phyloP scores from a whole-genome alignment of 2,797 vertebrate species.

The Xiphorhynchus erythropygius region DNA sequence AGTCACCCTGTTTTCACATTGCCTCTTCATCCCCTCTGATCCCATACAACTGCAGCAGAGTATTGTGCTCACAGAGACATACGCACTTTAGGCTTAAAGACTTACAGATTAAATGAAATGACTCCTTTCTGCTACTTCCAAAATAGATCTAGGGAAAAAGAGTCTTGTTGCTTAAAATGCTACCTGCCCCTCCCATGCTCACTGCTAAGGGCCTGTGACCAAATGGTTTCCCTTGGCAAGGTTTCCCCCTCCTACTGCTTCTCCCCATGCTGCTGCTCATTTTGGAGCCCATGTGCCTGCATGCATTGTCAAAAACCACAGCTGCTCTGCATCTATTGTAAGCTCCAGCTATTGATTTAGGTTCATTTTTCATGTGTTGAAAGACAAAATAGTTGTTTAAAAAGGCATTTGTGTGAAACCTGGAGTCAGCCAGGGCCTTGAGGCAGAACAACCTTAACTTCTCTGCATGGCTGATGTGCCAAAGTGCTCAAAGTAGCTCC shows the following conservation, averaged over 20 bases:
- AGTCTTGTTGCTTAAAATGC: not conserved
- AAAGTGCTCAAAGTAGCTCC: not conserved
- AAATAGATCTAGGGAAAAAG: not conserved
- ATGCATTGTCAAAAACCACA: not conserved
- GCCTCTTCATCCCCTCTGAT: not conserved
- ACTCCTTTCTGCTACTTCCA: not conserved
- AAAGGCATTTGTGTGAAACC: constrained; percentile 19
- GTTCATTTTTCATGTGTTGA: constrained; percentile 7
- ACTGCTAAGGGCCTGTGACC: not conserved
- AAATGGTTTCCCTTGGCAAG: not conserved
- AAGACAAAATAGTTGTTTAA: constrained; percentile 31
- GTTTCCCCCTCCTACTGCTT: not conserved
- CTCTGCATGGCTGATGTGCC: not conserved
- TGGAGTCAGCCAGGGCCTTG: not conserved
- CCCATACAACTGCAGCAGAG: not conserved
- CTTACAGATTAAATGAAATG: constrained; percentile 22
- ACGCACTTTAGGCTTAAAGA: not conserved
- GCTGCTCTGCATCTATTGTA: constrained; percentile 26
- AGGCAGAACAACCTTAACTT: not conserved
- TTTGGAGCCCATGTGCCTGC: not conserved
- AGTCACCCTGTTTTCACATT: not conserved
- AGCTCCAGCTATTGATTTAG: constrained; percentile 18
- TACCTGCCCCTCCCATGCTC: not conserved
- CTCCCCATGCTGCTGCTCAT: constrained; percentile 17
- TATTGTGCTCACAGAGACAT: not conserved